A percentile compares a stretch with the other conserved stretches of the same genome.
Conservation (phyloP, 2,797 vertebrate genomes). For the Leptoclinus maculatus region DNA sequence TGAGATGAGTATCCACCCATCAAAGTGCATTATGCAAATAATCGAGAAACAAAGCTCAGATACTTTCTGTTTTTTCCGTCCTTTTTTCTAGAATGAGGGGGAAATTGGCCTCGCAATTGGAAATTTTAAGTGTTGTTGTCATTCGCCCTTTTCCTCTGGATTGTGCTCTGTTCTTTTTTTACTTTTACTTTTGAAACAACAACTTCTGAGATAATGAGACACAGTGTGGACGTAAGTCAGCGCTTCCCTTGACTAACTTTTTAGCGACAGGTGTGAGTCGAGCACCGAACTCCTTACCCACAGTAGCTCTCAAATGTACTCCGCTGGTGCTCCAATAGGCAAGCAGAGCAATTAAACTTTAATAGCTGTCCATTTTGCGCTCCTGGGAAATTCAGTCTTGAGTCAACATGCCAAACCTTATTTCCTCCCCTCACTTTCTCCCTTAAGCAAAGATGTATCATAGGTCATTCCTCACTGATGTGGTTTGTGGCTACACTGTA, state of each 20-base stretch:
- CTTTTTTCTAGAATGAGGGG: constrained; percentile 55
- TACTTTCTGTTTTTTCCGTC: constrained; percentile 55
- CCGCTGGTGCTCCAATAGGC: constrained; percentile 55
- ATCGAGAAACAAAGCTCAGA: constrained; percentile 84
- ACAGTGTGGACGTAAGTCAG: background rate
- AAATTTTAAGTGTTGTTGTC: constrained; percentile 68
- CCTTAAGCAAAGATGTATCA: constrained; percentile 39
- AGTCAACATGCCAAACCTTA: constrained; percentile 82
- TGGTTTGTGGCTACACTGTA: constrained; percentile 9
- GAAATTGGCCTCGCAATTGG: constrained; percentile 66
- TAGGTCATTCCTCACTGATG: constrained; percentile 7
- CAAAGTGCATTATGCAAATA: constrained; percentile 86
- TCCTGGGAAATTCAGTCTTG: constrained; percentile 76
- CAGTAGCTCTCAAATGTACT: constrained; percentile 47
- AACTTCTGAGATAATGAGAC: constrained; percentile 23
- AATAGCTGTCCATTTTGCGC: constrained; percentile 77
- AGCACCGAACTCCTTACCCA: constrained; percentile 10
- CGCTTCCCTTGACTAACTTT: constrained; percentile 20
- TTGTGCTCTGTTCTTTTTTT: constrained; percentile 25
- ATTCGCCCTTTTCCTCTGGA: constrained; percentile 52
- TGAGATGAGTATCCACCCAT: constrained; percentile 82
- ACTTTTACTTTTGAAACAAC: constrained; percentile 17
- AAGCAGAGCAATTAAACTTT: constrained; percentile 78
- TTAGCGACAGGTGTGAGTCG: constrained; percentile 59
- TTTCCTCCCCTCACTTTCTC: constrained; percentile 77